Evolutionary conservation across 2,888 invertebrate genomes (phyloP).

Genomic region (Chalcosyrphus nemorum): DNA sequence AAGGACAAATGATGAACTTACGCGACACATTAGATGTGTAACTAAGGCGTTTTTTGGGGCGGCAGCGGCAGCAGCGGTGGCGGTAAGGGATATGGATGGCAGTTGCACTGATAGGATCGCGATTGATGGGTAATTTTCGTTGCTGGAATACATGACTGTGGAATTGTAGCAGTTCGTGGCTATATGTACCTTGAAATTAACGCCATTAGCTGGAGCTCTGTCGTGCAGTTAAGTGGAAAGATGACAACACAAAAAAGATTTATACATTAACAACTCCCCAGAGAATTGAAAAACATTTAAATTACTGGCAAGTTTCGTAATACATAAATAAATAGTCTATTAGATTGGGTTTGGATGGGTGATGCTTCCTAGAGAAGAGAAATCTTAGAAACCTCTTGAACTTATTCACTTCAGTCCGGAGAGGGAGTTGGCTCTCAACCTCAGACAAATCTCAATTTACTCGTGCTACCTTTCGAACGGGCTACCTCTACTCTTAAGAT

Average conservation of each 20-base stretch:
- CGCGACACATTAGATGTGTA: constrained; percentile 24
- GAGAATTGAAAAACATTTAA: too few species aligned
- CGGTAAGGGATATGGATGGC: not conserved
- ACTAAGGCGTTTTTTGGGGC: not conserved
- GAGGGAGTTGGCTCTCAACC: too few species aligned
- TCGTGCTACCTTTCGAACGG: too few species aligned
- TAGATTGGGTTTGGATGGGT: too few species aligned
- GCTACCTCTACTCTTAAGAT: too few species aligned
- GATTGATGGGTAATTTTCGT: constrained; percentile 59
- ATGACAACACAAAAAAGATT: not conserved
- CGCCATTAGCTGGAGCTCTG: not conserved
- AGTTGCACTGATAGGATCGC: constrained; percentile 52
- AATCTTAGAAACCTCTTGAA: too few species aligned
- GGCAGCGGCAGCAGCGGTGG: not conserved
- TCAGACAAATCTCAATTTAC: too few species aligned
- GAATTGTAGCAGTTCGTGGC: constrained; percentile 22
- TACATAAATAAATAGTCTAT: too few species aligned
- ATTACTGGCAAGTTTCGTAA: too few species aligned
- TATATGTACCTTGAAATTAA: constrained; percentile 19
- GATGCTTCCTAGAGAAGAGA: too few species aligned
- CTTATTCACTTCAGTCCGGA: too few species aligned
- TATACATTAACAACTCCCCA: too few species aligned
- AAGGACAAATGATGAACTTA: constrained; percentile 56
- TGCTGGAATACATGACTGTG: constrained; percentile 12
- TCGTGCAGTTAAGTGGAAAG: not conserved